Conservation (phyloP, 2,888 invertebrate species). For the Rhopalosiphum nymphaeae region DNA sequence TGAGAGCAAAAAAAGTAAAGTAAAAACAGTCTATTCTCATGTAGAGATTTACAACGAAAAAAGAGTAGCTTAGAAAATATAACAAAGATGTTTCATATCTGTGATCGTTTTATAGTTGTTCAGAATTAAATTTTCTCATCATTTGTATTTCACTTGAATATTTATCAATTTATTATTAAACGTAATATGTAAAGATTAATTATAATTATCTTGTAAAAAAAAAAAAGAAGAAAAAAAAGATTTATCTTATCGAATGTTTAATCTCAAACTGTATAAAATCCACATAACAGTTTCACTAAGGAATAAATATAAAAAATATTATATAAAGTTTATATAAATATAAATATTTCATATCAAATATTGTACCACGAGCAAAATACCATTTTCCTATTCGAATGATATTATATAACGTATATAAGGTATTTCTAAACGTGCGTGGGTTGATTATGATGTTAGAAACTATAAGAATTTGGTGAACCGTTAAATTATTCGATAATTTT, state of each 20-base stretch:
- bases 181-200: not conserved
- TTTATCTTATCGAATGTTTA: not conserved
- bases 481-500: not conserved
- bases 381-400: not conserved
- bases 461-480: not conserved
- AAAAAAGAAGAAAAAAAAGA: not conserved
- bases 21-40: not conserved
- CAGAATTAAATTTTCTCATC: not conserved
- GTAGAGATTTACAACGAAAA: not conserved
- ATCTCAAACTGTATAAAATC: not conserved
- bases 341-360: not conserved
- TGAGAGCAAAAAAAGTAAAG: too few relatives aligned
- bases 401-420: not conserved
- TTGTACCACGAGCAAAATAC: not conserved
- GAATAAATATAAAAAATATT: not conserved
- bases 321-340: not conserved
- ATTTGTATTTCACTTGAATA: not conserved
- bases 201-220: not conserved
- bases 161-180: not conserved
- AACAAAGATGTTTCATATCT: not conserved
- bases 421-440: not conserved
- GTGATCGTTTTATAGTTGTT: not conserved
- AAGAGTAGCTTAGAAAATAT: not conserved
- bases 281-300: not conserved
- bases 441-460: not conserved